Conservation (phyloP, 2,888 invertebrate genomes). For the Parnassius orleans region DNA sequence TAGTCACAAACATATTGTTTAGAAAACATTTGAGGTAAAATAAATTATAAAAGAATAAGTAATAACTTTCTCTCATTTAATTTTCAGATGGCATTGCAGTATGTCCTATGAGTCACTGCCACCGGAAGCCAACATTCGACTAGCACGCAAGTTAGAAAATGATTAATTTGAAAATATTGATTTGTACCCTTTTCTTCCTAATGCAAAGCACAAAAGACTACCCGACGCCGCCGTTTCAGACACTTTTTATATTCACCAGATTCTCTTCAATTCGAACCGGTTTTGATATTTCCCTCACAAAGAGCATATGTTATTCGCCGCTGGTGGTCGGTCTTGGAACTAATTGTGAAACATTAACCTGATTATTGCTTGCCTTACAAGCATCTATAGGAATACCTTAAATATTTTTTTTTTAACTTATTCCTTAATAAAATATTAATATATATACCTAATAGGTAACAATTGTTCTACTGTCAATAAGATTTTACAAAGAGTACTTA, state of each 20-base stretch:
- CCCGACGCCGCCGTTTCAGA: constrained; percentile 21
- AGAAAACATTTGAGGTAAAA: no score
- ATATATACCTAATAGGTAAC: constrained; percentile 4
- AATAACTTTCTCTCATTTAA: no score
- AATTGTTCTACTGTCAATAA: constrained; percentile 2
- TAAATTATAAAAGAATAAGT: no score
- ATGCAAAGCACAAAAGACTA: constrained; percentile 16
- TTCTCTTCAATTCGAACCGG: constrained; percentile 39
- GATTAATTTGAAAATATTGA: constrained; percentile 17
- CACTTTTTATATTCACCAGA: constrained; percentile 22
- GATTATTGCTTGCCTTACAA: constrained; percentile 43
- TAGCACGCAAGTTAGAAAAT: background rate
- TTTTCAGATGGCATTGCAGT: no score
- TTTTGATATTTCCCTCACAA: constrained; percentile 35
- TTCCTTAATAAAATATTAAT: constrained; percentile 9
- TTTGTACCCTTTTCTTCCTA: constrained; percentile 17
- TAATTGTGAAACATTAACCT: constrained; percentile 62
- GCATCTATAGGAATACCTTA: constrained; percentile 22
- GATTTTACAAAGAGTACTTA: no score
- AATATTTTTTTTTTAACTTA: constrained; percentile 23
- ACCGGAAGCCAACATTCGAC: no score
- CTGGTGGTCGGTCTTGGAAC: constrained; percentile 58
- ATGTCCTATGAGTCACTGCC: no score
- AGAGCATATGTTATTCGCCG: constrained; percentile 44
- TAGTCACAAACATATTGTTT: no score